Evolutionary conservation across 1,140 invertebrate genomes (phyloP).

Genomic region (Caenorhabditis remanei): DNA sequence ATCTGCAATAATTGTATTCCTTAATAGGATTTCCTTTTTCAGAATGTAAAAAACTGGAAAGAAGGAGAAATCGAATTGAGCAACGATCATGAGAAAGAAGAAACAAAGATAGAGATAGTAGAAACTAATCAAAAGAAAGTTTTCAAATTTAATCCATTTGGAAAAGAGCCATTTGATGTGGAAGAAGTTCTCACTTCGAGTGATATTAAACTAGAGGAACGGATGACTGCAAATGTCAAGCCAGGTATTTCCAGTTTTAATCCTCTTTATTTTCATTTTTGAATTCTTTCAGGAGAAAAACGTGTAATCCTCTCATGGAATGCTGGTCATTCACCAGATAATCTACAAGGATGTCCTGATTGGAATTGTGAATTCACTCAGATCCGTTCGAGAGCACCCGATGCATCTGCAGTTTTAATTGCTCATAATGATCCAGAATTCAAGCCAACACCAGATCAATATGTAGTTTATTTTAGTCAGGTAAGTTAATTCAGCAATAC

Average conservation of each 20-base stretch:
- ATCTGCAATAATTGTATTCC: not conserved
- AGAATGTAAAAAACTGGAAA: slow-evolving; percentile 2
- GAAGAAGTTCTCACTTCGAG: slow-evolving; percentile 35
- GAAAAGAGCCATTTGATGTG: slow-evolving; percentile 76
- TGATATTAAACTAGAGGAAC: slow-evolving; percentile 55
- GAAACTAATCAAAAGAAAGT: not conserved
- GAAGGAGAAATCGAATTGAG: slow-evolving; percentile 12
- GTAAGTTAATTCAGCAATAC: slow-evolving; percentile 50
- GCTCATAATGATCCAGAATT: slow-evolving; percentile 54
- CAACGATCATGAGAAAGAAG: not conserved
- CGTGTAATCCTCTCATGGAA: slow-evolving; percentile 60
- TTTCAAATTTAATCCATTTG: slow-evolving; percentile 69
- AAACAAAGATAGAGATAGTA: not conserved
- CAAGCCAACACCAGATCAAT: slow-evolving; percentile 65
- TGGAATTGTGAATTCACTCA: slow-evolving; percentile 73
- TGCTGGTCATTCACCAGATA: slow-evolving; percentile 62
- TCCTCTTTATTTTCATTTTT: slow-evolving; percentile 9
- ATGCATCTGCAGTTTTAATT: slow-evolving; percentile 62
- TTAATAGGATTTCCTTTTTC: not conserved
- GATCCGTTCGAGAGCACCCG: slow-evolving; percentile 46
- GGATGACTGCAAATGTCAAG: slow-evolving; percentile 54
- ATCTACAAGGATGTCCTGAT: slow-evolving; percentile 74
- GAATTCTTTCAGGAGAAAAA: slow-evolving; percentile 25
- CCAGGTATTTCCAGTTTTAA: not conserved
- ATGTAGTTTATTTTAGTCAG: slow-evolving; percentile 72